Evolutionary conservation across 2,797 vertebrate species (phyloP), one percentile per base, ranked within the genome.

Genomic region (Pagetopsis macropterus): DNA sequence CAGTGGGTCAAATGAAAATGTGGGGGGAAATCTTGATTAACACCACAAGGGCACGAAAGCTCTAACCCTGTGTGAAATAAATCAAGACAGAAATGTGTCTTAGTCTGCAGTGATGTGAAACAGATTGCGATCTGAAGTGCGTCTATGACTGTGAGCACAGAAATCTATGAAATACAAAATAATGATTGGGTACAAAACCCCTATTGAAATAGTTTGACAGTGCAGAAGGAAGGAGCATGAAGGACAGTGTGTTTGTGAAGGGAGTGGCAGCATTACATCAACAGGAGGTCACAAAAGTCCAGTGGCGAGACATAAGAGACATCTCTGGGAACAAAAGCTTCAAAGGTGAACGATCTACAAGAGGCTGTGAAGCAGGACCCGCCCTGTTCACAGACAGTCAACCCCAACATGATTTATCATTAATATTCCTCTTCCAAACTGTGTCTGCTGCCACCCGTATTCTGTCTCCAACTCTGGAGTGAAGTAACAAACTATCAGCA

Each of bases 301-400:
- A 33, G 64, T 5, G 12, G 75, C 67, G 59, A 79, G 65, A 66
- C 54, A 71, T 71, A 59, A 67, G 81, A 72, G 62, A 75, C 40
- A 45, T 76, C 61, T 65, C 60, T 45, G 65, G 49, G 73, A 79
- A 89, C 77, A 81, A 86, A 76, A 80, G 60, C 72, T 83, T 90
- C 84, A 87, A 89, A 88, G 86, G 75, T 80, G 49, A 84, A 65
- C 68, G 48, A 75, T 76, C 46, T 66, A n/a, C 46, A 50, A 54
- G 80, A 51, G 51, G 55, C 72, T 40, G 49, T 76, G 48, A 66
- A 59, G 56, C 62, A 69, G 56, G 57, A 74, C 5, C 65, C 74
- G 66, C 77, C 64, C 60, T 52, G 70, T 71, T 67, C 70, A 62
- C 52, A 43, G 13, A 57, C 43, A 63, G 64, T 21, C 49, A 31